Base-by-base conservation (phyloP, 2,888 invertebrate genomes). In the Clepsis dumicolana region DNA sequence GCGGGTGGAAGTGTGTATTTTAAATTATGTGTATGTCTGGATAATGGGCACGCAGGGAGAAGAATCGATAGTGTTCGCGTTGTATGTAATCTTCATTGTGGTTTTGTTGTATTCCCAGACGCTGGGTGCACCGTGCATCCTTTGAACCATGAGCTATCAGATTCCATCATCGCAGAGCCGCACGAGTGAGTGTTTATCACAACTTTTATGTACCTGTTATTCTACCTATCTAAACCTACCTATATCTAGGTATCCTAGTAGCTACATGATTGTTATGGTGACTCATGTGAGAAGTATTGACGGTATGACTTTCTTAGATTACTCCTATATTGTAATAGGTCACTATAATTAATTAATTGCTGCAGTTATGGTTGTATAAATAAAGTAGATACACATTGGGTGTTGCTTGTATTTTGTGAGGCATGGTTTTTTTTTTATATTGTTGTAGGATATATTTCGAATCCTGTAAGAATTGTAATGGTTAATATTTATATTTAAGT, bases 101-200 rank as follows among this genome's bases (percentile, higher is more conserved):
- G 79, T 84, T 88, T 82, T 82, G 80, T 83, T 82, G 82, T 77
- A 74, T 78, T 86, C 83, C n/a, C 88, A 95, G 95, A 94, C 94
- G 95, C 94, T 94, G 94, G 94, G 94, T 94, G 94, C 91, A 88
- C 83, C 81, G 75, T 87, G 94, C 95, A 94, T 95, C 94, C 94
- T 90, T 91, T 94, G 94, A 95, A 96, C 94, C 95, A 97, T 97
- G 97, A 97, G 97, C 95, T 97, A 97, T 94, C 95, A 95, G 94
- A 96, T 97, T 95, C 96, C 96, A 84, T 94, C 95, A 73, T 95
- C 96, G 79, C 97, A 97, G 93, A 96, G 96, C 87, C 95, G 97
- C 89, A 96, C 96, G 85, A 97, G 97, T 97, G 94, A 96, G 97
- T 96, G 72, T 60, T 5, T 60, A 57, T 60, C 18, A 41, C 60